Base-by-base conservation (phyloP, 2,888 invertebrate genomes). In the Phania funesta region DNA sequence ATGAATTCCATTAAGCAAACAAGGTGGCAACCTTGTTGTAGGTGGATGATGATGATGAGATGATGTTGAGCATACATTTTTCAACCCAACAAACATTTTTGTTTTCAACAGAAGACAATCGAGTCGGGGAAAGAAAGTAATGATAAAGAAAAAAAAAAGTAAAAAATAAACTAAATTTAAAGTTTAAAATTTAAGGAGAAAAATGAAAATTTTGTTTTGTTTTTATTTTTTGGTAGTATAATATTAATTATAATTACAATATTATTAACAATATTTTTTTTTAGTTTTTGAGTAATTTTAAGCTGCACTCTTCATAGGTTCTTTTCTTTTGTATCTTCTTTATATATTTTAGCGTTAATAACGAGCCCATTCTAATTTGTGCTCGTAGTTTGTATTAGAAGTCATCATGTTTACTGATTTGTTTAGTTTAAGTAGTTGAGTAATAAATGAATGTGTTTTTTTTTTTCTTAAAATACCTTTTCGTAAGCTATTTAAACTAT, bases 401-500 rank as follows among this genome's bases (percentile, higher is more conserved):
- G 78, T 65, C 74, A 64, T 73, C 50, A 60, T 71, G 29, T 67
- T 58, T 67, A 67, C 32, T 44, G 2, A 46, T 48, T 78, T 77
- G 44, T 78, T 78, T 82, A 82, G 74, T 78, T 82, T 82, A 78
- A 82, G 81, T 82, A 82, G 82, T 75, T 82, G 70, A 82, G 64
- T 78, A 82, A 78, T 82, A 78, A 82, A 82, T 78, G 50, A 82
- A 81, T 78, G 82, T 74, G n/a, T n/a, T n/a, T n/a, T n/a, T n/a
- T 73, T 65, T 73, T 74, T 50, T 70, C 68, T 74, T 65, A 35
- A 76, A 60, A 44, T 70, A 20, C 65, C 41, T 44, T 71, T 60
- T 75, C 70, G 70, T 70, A 82, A 82, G 82, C 81, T 77, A 73
- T 80, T 80, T 64, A 74, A 68, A 74, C 76, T 80, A 80, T 82